Evolutionary conservation across 2,113 vertebrate species (phyloP).

Genomic region (Etheostoma spectabile): DNA sequence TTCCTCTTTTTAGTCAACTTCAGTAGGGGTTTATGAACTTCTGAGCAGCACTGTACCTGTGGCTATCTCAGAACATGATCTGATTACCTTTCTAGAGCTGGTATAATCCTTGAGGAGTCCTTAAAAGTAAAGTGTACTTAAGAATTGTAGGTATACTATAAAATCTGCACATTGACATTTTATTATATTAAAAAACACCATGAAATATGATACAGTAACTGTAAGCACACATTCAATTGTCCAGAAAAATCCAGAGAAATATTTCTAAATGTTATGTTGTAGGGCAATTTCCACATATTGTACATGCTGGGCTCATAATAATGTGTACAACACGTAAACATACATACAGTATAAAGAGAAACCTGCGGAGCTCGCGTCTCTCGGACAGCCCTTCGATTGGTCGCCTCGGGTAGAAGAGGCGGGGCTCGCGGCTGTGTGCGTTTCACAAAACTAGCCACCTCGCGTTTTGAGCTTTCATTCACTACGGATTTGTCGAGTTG

Average conservation of each 20-base stretch:
- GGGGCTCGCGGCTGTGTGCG: slow-evolving; percentile 38
- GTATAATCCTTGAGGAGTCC: background rate
- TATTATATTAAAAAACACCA: too few relatives aligned
- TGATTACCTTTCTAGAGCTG: background rate
- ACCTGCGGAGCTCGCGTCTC: slow-evolving; percentile 21
- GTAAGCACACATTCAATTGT: background rate
- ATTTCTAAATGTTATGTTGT: background rate
- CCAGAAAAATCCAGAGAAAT: background rate
- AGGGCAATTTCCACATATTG: background rate
- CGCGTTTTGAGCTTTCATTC: slow-evolving; percentile 59
- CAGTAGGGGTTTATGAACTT: too few relatives aligned
- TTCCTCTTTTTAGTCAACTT: too few relatives aligned
- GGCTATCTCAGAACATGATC: too few relatives aligned
- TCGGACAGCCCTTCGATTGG: slow-evolving; percentile 77
- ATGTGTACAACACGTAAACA: slow-evolving; percentile 12
- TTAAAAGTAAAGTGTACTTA: background rate
- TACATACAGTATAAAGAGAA: background rate
- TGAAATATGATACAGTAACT: background rate
- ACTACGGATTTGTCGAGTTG: slow-evolving; percentile 64
- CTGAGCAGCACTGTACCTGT: too few relatives aligned
- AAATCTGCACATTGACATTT: background rate
- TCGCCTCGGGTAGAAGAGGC: slow-evolving; percentile 1
- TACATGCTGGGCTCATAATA: background rate
- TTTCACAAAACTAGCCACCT: slow-evolving; percentile 73
- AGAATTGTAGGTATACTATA: background rate